phyloP scores from a whole-genome alignment of 2,888 invertebrate species.

The Dynastes grantii region DNA sequence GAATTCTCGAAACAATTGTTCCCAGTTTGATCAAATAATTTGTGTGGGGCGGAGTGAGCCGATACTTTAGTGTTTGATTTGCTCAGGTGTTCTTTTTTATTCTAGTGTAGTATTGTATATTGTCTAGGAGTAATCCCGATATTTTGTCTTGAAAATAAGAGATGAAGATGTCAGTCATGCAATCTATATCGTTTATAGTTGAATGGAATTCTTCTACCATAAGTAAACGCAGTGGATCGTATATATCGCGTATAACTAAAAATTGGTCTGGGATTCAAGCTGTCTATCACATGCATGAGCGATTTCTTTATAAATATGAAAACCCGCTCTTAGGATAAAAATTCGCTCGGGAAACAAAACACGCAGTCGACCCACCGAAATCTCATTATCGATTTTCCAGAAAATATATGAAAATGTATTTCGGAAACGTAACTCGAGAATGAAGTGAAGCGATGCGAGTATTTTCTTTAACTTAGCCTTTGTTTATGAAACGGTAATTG shows the following conservation, averaged over 20 bases:
- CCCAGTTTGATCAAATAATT: too few relatives aligned
- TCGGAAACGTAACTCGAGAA: constrained; percentile 1
- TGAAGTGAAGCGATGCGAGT: not conserved
- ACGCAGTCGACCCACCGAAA: constrained; percentile 20
- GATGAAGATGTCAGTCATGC: constrained; percentile 9
- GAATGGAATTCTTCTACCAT: constrained; percentile 14
- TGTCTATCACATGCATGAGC: constrained; percentile 40
- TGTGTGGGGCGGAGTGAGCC: too few relatives aligned
- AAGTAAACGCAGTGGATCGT: constrained; percentile 5
- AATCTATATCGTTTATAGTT: constrained; percentile 11
- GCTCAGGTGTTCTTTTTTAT: too few relatives aligned
- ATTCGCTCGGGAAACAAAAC: constrained; percentile 37
- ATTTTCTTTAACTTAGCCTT: constrained; percentile 29
- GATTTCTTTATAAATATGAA: constrained; percentile 41
- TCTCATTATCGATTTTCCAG: constrained; percentile 36
- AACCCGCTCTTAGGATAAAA: constrained; percentile 24
- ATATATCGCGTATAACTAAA: constrained; percentile 26
- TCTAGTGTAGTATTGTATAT: too few relatives aligned
- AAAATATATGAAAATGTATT: constrained; percentile 17
- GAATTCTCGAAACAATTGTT: too few relatives aligned
- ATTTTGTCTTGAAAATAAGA: not conserved
- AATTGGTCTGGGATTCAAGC: constrained; percentile 30
- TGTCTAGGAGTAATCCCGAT: not conserved
- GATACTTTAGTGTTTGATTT: too few relatives aligned
- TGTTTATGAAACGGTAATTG: constrained; percentile 2